phyloP scores from a whole-genome alignment of 1,140 invertebrate genomes.

The Neodiprion lecontei region DNA sequence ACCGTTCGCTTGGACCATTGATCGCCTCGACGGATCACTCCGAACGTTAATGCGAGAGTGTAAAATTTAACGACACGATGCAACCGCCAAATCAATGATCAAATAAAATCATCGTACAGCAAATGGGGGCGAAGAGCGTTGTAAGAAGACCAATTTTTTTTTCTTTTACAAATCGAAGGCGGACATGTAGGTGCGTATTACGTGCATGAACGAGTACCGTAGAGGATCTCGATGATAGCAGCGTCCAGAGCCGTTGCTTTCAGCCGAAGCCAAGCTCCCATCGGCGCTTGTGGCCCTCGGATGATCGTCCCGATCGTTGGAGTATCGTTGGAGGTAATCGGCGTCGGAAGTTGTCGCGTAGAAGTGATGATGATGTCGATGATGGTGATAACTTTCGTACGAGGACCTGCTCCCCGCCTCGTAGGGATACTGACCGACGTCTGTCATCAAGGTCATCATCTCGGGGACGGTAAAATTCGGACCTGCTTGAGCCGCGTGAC shows the following conservation, averaged over 20 bases:
- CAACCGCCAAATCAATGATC: too few species aligned
- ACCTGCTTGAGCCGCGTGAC: background rate
- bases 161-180: too few species aligned
- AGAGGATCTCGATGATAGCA: constrained; percentile 46
- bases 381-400: constrained; percentile 47
- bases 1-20: too few species aligned
- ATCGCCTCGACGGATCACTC: too few species aligned
- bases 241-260: constrained; percentile 34
- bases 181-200: too few species aligned
- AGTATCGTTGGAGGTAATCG: constrained; percentile 44
- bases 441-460: constrained; percentile 61
- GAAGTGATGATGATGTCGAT: constrained; percentile 43
- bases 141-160: too few species aligned
- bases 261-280: constrained; percentile 36
- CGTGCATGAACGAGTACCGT: constrained; percentile 31
- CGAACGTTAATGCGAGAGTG: too few species aligned
- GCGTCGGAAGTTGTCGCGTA: constrained; percentile 38
- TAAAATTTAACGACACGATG: too few species aligned
- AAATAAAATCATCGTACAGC: too few species aligned
- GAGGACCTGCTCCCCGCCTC: constrained; percentile 44
- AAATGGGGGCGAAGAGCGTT: too few species aligned
- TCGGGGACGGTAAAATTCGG: constrained; percentile 21
- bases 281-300: constrained; percentile 36
- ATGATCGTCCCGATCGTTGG: constrained; percentile 39
- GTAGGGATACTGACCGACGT: constrained; percentile 52